Evolutionary conservation across 2,797 vertebrate genomes (phyloP).

Genomic region (Calcarius lapponicus): DNA sequence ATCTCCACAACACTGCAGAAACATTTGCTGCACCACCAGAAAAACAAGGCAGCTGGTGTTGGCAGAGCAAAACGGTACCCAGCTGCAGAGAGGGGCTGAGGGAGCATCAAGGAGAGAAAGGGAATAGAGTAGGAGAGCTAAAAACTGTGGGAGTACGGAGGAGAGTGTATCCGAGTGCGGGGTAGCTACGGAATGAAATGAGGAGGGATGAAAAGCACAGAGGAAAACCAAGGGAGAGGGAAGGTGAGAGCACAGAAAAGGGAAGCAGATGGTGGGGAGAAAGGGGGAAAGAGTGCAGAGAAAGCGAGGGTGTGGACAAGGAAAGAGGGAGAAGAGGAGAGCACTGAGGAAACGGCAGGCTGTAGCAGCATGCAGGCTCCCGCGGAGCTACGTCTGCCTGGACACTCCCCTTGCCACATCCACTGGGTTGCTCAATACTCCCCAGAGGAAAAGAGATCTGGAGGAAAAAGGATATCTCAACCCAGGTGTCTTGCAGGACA

Average conservation of each 20-base stretch:
- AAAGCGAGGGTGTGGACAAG: accelerated
- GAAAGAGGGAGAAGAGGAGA: not conserved
- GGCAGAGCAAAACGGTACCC: not conserved
- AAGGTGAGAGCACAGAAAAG: accelerated
- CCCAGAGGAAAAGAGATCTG: not conserved
- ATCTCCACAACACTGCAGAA: not conserved
- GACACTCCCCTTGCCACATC: not conserved
- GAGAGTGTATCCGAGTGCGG: accelerated
- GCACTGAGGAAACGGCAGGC: not conserved
- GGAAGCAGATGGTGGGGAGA: not conserved
- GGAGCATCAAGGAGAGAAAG: not conserved
- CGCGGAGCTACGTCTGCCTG: accelerated
- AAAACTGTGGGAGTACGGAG: not conserved
- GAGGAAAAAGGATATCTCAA: not conserved
- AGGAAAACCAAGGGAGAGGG: not conserved
- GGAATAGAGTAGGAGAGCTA: not conserved
- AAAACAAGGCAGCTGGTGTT: not conserved
- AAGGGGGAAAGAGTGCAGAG: not conserved
- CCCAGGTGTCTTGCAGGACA: not conserved
- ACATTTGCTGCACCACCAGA: not conserved
- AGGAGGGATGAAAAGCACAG: not conserved
- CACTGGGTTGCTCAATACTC: not conserved
- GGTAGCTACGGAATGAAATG: not conserved
- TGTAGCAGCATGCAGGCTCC: not conserved
- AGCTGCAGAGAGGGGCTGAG: not conserved